Evolutionary conservation across 2,888 invertebrate species (phyloP).

Genomic region (Drosophila nigritarsus): DNA sequence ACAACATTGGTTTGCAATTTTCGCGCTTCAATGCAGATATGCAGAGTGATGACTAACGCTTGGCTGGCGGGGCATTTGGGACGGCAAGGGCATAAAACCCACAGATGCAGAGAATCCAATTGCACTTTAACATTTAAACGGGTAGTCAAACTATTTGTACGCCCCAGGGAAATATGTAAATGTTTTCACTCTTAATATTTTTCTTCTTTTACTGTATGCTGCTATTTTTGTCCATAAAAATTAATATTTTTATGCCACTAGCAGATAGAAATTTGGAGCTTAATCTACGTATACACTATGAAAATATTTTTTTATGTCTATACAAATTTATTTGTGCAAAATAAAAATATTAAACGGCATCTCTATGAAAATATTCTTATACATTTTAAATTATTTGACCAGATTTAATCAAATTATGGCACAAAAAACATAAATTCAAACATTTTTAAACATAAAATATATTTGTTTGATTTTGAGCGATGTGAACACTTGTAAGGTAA

Average conservation of each 20-base stretch:
- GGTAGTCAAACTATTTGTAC: constrained; percentile 35
- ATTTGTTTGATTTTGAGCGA: background rate
- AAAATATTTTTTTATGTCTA: background rate
- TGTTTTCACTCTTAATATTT: constrained; percentile 1
- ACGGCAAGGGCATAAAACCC: constrained; percentile 2
- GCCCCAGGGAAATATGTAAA: constrained; percentile 42
- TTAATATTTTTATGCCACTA: background rate
- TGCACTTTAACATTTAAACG: constrained; percentile 34
- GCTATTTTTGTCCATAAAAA: background rate
- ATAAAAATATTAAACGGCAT: background rate
- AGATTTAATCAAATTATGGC: background rate
- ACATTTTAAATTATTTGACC: background rate
- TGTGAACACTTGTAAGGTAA: background rate
- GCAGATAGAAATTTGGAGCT: background rate
- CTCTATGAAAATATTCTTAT: background rate
- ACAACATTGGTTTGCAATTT: constrained; percentile 84
- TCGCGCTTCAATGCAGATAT: constrained; percentile 81
- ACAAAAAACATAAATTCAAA: background rate
- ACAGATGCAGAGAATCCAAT: constrained; percentile 38
- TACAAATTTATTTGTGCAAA: background rate
- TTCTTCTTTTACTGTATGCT: background rate
- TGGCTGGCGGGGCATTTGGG: constrained; percentile 6
- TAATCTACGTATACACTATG: background rate
- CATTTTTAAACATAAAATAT: background rate
- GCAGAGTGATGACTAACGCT: constrained; percentile 51